phyloP scores from a whole-genome alignment of 1,140 invertebrate species.

The Pentalonia nigronervosa region DNA sequence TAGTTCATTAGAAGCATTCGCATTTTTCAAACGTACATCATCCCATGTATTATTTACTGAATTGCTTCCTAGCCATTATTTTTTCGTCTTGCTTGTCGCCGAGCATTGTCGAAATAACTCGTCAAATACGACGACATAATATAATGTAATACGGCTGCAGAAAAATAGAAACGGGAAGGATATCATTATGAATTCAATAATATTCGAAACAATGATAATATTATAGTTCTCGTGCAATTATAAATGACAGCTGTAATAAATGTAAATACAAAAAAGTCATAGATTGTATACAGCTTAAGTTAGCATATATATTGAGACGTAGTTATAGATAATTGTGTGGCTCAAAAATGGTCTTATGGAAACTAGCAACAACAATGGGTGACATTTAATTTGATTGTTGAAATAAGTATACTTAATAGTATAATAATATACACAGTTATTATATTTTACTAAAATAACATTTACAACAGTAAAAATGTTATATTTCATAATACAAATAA shows the following conservation, averaged over 20 bases:
- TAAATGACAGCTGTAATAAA: neutral
- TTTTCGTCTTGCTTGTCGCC: neutral
- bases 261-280: neutral
- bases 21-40: neutral
- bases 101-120: neutral
- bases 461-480: too few species aligned
- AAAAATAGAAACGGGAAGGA: neutral
- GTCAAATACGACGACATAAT: neutral
- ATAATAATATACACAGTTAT: neutral
- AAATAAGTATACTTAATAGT: neutral
- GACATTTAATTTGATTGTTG: neutral
- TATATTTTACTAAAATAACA: neutral
- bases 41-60: neutral
- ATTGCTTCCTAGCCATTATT: neutral
- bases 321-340: neutral
- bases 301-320: neutral
- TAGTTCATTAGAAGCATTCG: neutral
- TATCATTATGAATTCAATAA: neutral
- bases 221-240: neutral
- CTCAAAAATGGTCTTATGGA: neutral
- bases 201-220: neutral
- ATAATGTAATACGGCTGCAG: neutral
- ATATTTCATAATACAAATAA: neutral
- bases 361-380: neutral
- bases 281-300: neutral